A percentile compares a stretch with the other conserved stretches of the same genome.
These are phyloP conservation scores for Akabosia matsudoensis DNA, from an alignment of 1,140 invertebrate species.

Conservation along the genomic window DNA sequence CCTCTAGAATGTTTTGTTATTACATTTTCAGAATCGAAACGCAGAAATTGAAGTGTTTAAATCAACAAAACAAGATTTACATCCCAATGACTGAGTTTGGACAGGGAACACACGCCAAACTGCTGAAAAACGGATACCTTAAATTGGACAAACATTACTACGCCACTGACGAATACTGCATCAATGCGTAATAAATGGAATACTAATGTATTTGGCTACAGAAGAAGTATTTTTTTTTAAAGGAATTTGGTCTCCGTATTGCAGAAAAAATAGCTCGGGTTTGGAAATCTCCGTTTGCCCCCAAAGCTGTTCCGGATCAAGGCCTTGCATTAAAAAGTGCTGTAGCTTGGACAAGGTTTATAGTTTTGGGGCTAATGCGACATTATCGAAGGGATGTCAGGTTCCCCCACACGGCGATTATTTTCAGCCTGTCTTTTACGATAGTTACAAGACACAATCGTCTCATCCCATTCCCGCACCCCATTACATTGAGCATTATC, in stretches of 20 bases:
- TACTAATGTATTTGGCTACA: background rate
- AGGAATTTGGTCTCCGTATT: background rate
- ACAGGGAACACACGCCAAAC: background rate
- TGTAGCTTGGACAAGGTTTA: conserved; percentile 18
- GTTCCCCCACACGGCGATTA: background rate
- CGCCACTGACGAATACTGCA: conserved; percentile 6
- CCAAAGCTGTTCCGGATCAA: background rate
- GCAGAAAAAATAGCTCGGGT: conserved; percentile 3
- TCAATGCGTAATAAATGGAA: conserved; percentile 5
- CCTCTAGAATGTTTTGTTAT: background rate
- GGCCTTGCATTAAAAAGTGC: conserved; percentile 20
- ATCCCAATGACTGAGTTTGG: background rate
- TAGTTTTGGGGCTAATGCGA: background rate
- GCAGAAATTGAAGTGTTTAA: background rate
- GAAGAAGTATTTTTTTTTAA: background rate
- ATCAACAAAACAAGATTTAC: background rate
- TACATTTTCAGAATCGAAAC: background rate
- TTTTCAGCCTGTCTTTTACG: background rate
- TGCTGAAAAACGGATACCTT: conserved; percentile 22
- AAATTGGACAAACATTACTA: background rate
- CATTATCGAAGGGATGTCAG: background rate
- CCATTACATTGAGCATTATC: conserved; percentile 6
- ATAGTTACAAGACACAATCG: background rate
- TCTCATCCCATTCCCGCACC: background rate
- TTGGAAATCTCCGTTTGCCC: conserved; percentile 11